Evolutionary conservation across 2,797 vertebrate genomes (phyloP).

Genomic region (Botia almorhae): DNA sequence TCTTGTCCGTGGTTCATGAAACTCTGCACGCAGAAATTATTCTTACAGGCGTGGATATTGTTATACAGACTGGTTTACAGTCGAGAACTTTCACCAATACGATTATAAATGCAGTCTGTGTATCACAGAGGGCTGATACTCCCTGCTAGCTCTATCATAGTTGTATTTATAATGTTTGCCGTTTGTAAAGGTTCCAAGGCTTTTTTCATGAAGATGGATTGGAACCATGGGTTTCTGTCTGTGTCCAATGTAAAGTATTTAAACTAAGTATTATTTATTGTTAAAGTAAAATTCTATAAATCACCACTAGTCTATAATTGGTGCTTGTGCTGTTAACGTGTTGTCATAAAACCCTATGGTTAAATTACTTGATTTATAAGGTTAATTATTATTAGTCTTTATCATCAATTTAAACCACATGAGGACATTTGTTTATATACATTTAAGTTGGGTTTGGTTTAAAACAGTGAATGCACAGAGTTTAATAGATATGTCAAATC

Average conservation of each 20-base stretch:
- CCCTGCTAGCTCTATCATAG: background rate
- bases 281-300: too few relatives aligned
- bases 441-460: too few relatives aligned
- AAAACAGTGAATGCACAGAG: too few relatives aligned
- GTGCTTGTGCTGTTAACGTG: too few relatives aligned
- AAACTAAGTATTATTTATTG: too few relatives aligned
- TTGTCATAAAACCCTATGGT: too few relatives aligned
- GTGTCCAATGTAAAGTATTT: background rate
- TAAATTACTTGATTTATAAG: too few relatives aligned
- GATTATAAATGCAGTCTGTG: background rate
- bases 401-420: too few relatives aligned
- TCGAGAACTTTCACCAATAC: background rate
- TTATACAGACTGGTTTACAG: background rate
- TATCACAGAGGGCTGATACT: background rate
- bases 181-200: background rate
- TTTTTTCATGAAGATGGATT: background rate
- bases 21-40: constrained; percentile 30
- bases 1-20: constrained; percentile 57
- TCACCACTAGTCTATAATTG: too few relatives aligned
- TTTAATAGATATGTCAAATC: too few relatives aligned
- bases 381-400: too few relatives aligned
- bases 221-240: background rate
- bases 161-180: background rate
- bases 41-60: background rate
- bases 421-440: too few relatives aligned